Evolutionary conservation across 35 echinoderm and acorn worm genomes (phyloP), one percentile per base, ranked within the genome.

Genomic region (Apostichopus japonicus): DNA sequence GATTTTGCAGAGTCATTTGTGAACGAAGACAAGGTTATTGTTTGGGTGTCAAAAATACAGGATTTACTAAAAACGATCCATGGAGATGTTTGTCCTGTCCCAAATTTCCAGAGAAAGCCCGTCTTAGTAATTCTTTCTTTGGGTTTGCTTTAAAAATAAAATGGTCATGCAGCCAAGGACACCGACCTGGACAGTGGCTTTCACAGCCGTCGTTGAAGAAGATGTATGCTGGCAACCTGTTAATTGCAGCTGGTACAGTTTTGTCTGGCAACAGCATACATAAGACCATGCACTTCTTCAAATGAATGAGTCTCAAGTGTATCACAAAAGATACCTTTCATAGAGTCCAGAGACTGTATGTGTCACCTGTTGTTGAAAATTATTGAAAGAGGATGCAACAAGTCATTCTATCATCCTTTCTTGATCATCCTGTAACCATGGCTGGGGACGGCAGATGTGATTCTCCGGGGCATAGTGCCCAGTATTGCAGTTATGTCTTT

Each of bases 201-300:
- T 84, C 80, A 7, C 53, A 84, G 15, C 80, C 80, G 21, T 5
- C 4, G 80, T 23, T 84, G 52, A 6, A 54, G 1, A 54, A 54
- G 15, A 84, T 84, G 80, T 84, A 58, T 84, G 54, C 53, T 5
- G 80, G 80, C 5, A 84, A 57, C 23, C 21, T 84, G 52, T 16
- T 9, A 57, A 56, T 83, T 83, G 79, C 79, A 11, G 79, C 79
- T 3, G 79, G 44, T 55, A 83, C 54, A n/a, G 79, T 54, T 54
- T 3, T 83, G 2, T 83, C 79, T 6, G 79, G 79, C 4, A 83
- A 83, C n/a, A 55, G 79, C 27, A 53, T 83, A 0, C 2, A 24
- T 83, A 83, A 83, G 15, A 54, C 15, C 6, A 24, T 53, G 5
- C 44, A 55, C 54, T 79, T 79, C 54, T 83, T 83, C 54, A 55